phyloP scores from a whole-genome alignment of 2,113 vertebrate species.

The Xenotilapia flavipinnis region DNA sequence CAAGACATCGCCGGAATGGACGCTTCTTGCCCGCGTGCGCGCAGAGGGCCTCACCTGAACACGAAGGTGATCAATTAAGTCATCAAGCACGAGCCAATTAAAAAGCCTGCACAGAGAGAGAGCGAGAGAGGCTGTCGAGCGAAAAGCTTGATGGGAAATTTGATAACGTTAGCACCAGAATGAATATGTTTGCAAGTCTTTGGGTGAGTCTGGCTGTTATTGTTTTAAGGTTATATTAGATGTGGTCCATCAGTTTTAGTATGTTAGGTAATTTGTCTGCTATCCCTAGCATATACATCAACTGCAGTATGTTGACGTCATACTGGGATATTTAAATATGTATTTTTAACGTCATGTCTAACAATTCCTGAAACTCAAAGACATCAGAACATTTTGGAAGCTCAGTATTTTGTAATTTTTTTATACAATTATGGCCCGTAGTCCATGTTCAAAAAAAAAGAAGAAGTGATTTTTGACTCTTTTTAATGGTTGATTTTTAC shows the following conservation, averaged over 20 bases:
- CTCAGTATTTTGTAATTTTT: neutral
- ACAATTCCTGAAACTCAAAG: neutral
- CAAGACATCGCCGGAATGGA: constrained; percentile 51
- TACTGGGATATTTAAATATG: neutral
- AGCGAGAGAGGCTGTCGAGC: neutral
- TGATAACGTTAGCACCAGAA: neutral
- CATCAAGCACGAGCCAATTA: constrained; percentile 32
- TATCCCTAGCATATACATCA: neutral
- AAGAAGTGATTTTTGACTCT: neutral
- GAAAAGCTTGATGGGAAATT: neutral
- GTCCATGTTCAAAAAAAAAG: rapidly evolving
- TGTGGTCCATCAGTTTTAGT: neutral
- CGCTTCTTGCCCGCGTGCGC: neutral
- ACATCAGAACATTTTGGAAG: neutral
- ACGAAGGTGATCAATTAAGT: neutral
- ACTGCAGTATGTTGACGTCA: neutral
- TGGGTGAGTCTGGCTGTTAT: neutral
- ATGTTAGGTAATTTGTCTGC: neutral
- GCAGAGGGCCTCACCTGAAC: neutral
- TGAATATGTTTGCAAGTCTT: neutral
- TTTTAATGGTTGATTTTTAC: neutral
- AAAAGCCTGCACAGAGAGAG: neutral
- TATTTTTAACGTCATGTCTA: neutral
- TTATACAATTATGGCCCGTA: neutral
- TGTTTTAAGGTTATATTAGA: neutral